Percentiles rank a stretch among this genome's conserved stretches.
Evolutionary conservation across 1,140 invertebrate genomes (phyloP).

Genomic region (Tetraneura akinire): DNA sequence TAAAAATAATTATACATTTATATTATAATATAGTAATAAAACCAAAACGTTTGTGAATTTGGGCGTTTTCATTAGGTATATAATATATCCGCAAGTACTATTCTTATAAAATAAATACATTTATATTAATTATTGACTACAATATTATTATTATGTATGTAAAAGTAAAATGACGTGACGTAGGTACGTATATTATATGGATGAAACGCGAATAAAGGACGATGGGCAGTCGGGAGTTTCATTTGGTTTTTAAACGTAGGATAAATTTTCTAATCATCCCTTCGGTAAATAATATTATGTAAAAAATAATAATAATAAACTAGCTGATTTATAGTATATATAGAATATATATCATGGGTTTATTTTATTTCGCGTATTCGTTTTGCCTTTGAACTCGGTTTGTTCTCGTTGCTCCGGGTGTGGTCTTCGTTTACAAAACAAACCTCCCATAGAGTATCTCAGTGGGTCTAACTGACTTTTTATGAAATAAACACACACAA

Average conservation of each 20-base stretch:
- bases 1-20: too few species aligned
- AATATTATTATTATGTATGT: too few species aligned
- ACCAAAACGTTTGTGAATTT: too few species aligned
- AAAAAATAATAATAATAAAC: neutral
- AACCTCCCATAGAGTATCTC: constrained; percentile 48
- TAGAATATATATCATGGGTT: neutral
- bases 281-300: neutral
- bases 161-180: too few species aligned
- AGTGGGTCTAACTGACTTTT: constrained; percentile 48
- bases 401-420: constrained; percentile 38
- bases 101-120: too few species aligned
- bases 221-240: too few species aligned
- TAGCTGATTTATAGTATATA: neutral
- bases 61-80: too few species aligned
- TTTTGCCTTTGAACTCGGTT: constrained; percentile 19
- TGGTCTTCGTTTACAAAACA: constrained; percentile 48
- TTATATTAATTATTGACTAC: too few species aligned
- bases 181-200: too few species aligned
- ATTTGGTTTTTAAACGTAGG: neutral
- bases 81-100: too few species aligned
- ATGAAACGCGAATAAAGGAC: too few species aligned
- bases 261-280: neutral
- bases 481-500: constrained; percentile 22
- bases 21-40: too few species aligned
- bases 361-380: constrained; percentile 21